Evolutionary conservation across 2,113 vertebrate genomes (phyloP).

Genomic region (Nesogale talazaci): DNA sequence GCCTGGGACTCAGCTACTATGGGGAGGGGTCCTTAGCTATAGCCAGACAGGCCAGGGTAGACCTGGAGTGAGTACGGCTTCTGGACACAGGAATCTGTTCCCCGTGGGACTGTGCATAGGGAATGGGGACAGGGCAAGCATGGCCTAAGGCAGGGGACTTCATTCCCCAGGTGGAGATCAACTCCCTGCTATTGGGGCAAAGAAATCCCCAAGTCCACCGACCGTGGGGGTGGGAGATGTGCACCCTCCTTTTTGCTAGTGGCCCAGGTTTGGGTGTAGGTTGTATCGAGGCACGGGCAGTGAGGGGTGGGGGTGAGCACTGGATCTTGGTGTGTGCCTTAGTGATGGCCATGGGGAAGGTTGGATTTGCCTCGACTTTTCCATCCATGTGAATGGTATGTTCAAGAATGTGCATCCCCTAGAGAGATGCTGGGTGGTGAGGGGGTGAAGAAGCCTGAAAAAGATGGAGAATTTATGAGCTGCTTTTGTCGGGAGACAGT

Average conservation of each 20-base stretch:
- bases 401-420: slow-evolving; percentile 62
- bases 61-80: background rate
- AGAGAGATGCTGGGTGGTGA: slow-evolving; percentile 61
- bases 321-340: background rate
- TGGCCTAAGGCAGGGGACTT: background rate
- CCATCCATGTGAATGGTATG: slow-evolving; percentile 67
- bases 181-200: background rate
- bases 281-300: background rate
- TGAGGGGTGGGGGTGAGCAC: background rate
- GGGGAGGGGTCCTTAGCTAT: background rate
- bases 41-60: background rate
- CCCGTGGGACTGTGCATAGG: background rate
- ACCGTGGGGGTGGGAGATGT: background rate
- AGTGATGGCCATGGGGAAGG: background rate
- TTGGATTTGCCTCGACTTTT: background rate
- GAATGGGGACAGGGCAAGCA: background rate
- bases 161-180: background rate
- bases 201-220: background rate
- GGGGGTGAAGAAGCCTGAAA: slow-evolving; percentile 63
- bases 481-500: slow-evolving; percentile 82
- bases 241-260: background rate
- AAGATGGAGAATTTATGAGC: slow-evolving; percentile 82
- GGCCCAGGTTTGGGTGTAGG: background rate
- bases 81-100: background rate
- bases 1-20: background rate